These are phyloP conservation scores for Pelecanus crispus DNA, from an alignment of 2,113 vertebrate genomes.

Conservation along the genomic window DNA sequence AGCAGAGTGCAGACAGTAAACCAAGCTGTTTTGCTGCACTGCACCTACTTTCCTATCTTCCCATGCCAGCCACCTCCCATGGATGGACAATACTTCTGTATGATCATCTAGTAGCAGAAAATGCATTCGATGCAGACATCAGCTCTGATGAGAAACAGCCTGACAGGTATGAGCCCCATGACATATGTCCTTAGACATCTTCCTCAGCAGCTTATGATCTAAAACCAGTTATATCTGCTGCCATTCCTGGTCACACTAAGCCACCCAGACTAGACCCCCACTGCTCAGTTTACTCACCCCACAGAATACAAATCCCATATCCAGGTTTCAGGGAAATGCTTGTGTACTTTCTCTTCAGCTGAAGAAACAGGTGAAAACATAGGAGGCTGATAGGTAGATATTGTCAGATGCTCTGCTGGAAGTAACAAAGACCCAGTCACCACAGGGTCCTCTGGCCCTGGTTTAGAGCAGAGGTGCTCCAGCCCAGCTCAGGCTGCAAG, in stretches of 20 bases:
- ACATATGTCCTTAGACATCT: neutral
- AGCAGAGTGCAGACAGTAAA: neutral
- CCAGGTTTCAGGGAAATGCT: conserved; percentile 81
- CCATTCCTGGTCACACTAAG: neutral
- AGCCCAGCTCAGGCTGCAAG: neutral
- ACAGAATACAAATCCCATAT: conserved; percentile 80
- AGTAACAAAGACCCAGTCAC: neutral
- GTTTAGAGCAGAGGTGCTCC: neutral
- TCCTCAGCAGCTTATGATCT: neutral
- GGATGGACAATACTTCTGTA: neutral
- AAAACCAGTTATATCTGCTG: neutral
- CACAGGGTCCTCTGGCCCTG: neutral
- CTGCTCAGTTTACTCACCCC: conserved; percentile 71
- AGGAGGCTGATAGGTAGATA: neutral
- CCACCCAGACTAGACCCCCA: neutral
- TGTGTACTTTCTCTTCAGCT: conserved; percentile 50
- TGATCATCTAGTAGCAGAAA: neutral
- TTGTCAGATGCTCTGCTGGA: neutral
- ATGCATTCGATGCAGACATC: neutral
- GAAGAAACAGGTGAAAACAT: neutral
- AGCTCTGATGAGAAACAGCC: neutral
- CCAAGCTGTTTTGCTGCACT: neutral
- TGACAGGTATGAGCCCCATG: neutral
- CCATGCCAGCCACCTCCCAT: neutral
- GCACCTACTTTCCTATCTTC: neutral